Evolutionary conservation across 2,113 vertebrate genomes (phyloP).

Genomic region (Calcarius ornatus): DNA sequence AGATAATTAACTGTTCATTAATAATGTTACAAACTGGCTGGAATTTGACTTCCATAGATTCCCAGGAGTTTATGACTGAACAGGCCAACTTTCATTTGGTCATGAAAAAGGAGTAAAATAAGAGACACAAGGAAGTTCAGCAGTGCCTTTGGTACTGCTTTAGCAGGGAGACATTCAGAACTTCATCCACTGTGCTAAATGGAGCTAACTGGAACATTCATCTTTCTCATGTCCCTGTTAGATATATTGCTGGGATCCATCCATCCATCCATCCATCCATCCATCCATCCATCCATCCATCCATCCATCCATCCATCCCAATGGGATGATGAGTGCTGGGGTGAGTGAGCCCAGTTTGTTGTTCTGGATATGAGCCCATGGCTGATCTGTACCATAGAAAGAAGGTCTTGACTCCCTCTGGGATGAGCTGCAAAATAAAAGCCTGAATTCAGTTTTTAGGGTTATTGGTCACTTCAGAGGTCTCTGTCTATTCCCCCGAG

Average conservation of each 20-base stretch:
- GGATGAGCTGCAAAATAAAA: not conserved
- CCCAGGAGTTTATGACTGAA: not conserved
- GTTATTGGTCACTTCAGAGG: not conserved
- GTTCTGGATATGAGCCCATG: not conserved
- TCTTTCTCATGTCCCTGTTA: rapidly evolving
- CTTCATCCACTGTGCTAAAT: rapidly evolving
- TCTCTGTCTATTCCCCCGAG: not conserved
- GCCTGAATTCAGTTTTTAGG: not conserved
- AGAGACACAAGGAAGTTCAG: not conserved
- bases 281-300: not conserved
- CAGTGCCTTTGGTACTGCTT: not conserved
- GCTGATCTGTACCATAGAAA: not conserved
- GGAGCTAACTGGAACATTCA: not conserved
- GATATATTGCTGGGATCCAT: rapidly evolving
- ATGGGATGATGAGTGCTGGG: rapidly evolving
- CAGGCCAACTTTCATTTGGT: not conserved
- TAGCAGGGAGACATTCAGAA: not conserved
- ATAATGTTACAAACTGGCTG: not conserved
- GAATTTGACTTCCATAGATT: not conserved
- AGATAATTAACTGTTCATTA: not conserved
- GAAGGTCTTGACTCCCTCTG: not conserved
- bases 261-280: not conserved
- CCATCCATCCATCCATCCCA: not conserved
- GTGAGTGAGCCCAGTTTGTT: not conserved
- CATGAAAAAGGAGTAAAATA: not conserved